Base-by-base conservation (phyloP, 2,113 vertebrate species). In the Muntiacus reevesi region DNA sequence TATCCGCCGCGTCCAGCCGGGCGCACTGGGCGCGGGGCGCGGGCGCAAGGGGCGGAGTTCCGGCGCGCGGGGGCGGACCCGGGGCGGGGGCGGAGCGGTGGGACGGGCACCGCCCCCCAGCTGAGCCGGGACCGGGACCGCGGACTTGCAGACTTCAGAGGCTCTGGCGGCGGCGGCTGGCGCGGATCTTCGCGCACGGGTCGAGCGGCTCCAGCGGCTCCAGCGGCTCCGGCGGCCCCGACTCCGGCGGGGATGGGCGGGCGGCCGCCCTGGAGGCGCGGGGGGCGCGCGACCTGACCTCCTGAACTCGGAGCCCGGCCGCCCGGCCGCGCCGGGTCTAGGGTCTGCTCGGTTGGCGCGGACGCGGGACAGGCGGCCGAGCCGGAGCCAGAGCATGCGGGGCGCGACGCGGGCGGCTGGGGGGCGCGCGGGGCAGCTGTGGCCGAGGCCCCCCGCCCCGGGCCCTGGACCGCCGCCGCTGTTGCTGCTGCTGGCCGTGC, bases 401-500 rank as follows among this genome's bases (percentile, higher is more conserved):
- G 94, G 78, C 79, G 87, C 92, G 81, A 94, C 79, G 78, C 94
- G 89, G 74, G 62, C 85, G 84, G 67, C 82, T 55, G 43, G 27
- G 54, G 88, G 96, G 83, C 82, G 83, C 83, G 67, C 84, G 79
- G 95, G 92, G 85, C 96, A 50, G 93, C 94, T 25, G 93, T 57
- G 97, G 97, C 74, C 85, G 36, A 95, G 91, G 87, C 62, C 82
- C 84, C 89, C 74, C 1, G 62, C 62, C 52, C 91, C 78, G 47
- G 96, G 88, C 47, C 79, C 95, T 92, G 96, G 95, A 88, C 96
- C 97, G 91, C 93, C 98, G 81, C 97, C 95, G 95, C 88, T 98
- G 96, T 96, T 99, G 97, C 97, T 99, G 97, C 97, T 98, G 91
- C 98, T 99, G 52, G 96, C 99, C 28, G 97, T 99, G 27, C 98